Base-by-base conservation (phyloP, 1,140 invertebrate genomes). In the Caenorhabditis inopinata region DNA sequence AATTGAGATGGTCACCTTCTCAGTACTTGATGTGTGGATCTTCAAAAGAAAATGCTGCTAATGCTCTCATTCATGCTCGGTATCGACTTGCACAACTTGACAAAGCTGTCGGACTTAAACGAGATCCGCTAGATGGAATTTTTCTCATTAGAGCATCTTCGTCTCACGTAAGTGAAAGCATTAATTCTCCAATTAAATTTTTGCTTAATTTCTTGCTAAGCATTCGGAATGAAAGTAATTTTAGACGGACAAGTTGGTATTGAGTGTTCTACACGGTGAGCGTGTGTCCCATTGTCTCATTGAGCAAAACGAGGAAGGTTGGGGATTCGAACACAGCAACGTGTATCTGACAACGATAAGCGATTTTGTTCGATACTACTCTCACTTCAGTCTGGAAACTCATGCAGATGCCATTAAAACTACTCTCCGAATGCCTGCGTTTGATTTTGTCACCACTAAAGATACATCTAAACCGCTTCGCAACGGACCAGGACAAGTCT, bases 261-360 rank as follows among this genome's bases (percentile, higher is more conserved):
- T 68, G n/a, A 68, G 58, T 6, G 58, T 68, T 2, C 58, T 68
- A 6, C 32, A 68, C n/a, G 58, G 58, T 9, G 58, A 68, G 38
- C 58, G 58, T 38, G 32, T 68, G 32, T 68, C 58, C 11, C 58
- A 68, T 11, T 68, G 58, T 68, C 58, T 68, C 14, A 68, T 68
- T 18, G 58, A 68, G 21, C 58, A 68, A 38, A 68, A 68, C 58
- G 58, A 68, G 18, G 58, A 68, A 14, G 58, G 58, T 18, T 68
- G 58, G 58, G 58, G 58, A 38, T 68, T 68, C 58, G 58, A 68
- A 9, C 58, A 68, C 25, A 38, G 32, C n/a, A 68, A 68, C n/a
- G 32, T 68, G n/a, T 68, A 68, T n/a, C 32, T 68, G 58, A 68
- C 58, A 12, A 68, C 58, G 3, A 68, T 68, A 16, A 2, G 7